phyloP scores from a whole-genome alignment of 2,888 invertebrate genomes.

The Lycia hirtaria region DNA sequence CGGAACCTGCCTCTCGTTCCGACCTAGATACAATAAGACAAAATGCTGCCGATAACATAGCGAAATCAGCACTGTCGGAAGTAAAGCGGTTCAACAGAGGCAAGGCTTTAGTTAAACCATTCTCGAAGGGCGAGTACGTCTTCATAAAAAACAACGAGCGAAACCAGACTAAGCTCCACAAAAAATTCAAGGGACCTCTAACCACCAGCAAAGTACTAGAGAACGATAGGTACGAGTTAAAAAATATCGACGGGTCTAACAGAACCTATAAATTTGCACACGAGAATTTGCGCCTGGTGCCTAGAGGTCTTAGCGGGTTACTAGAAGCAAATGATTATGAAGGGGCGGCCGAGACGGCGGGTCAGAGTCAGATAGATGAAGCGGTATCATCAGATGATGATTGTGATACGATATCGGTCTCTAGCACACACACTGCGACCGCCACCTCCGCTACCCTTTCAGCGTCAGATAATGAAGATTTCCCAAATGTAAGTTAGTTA shows the following conservation, averaged over 20 bases:
- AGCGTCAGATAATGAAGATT: background rate
- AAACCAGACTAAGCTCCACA: background rate
- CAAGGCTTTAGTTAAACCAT: background rate
- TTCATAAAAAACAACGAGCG: background rate
- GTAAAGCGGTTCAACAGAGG: background rate
- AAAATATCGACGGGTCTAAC: conserved; percentile 28
- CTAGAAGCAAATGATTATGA: conserved; percentile 19
- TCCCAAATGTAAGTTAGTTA: background rate
- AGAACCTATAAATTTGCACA: conserved; percentile 35
- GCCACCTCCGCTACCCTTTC: background rate
- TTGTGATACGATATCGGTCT: background rate
- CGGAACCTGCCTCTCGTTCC: background rate
- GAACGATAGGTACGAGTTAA: conserved; percentile 16
- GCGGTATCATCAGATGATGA: background rate
- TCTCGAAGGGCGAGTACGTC: background rate
- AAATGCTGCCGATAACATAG: background rate
- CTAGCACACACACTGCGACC: background rate
- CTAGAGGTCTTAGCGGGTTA: conserved; percentile 32
- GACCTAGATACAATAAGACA: background rate
- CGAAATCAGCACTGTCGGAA: background rate
- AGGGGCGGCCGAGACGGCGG: conserved; percentile 35
- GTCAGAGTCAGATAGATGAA: background rate
- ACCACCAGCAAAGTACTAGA: background rate
- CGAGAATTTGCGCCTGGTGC: conserved; percentile 26
- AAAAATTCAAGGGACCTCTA: background rate